Percentiles rank a stretch among this genome's conserved stretches.
phyloP scores from a whole-genome alignment of 92 coral and sea anemone genomes.

The Phenganax stokvisi region DNA sequence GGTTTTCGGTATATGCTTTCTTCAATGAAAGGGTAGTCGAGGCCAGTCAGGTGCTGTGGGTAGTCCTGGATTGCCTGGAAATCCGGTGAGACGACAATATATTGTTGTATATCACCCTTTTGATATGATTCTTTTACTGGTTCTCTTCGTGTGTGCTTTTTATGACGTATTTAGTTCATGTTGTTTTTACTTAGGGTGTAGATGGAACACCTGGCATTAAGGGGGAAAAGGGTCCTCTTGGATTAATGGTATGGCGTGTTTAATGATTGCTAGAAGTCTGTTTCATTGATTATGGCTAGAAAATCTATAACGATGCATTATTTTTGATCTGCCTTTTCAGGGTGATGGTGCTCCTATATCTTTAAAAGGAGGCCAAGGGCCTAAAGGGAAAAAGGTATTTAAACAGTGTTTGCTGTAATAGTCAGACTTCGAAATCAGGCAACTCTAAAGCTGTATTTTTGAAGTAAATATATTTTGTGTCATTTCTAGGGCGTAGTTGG shows the following conservation, averaged over 20 bases:
- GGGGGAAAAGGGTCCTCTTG: constrained; percentile 22
- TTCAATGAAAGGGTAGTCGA: constrained; percentile 4
- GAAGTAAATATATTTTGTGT: neutral
- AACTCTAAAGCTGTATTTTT: neutral
- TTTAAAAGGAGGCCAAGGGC: constrained; percentile 18
- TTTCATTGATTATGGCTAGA: neutral
- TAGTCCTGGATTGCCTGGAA: constrained; percentile 10
- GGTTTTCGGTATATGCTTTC: neutral
- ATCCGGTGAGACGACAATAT: neutral
- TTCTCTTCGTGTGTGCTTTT: too few species aligned
- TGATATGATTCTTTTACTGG: too few species aligned
- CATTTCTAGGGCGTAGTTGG: constrained; percentile 12
- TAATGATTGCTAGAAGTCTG: neutral
- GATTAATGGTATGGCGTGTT: constrained; percentile 10
- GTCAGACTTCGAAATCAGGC: too few species aligned
- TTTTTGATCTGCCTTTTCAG: neutral
- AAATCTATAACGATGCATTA: neutral
- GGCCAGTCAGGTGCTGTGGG: neutral
- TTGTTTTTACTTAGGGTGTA: neutral
- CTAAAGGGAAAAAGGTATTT: constrained; percentile 29
- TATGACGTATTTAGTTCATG: too few species aligned
- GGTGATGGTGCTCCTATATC: constrained; percentile 34
- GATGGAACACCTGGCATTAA: neutral
- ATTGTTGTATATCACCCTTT: too few species aligned
- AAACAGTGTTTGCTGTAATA: too few species aligned